A percentile compares a stretch with the other conserved stretches of the same genome.
Conservation (phyloP, 2,888 invertebrate species). For the Leucoma salicis region DNA sequence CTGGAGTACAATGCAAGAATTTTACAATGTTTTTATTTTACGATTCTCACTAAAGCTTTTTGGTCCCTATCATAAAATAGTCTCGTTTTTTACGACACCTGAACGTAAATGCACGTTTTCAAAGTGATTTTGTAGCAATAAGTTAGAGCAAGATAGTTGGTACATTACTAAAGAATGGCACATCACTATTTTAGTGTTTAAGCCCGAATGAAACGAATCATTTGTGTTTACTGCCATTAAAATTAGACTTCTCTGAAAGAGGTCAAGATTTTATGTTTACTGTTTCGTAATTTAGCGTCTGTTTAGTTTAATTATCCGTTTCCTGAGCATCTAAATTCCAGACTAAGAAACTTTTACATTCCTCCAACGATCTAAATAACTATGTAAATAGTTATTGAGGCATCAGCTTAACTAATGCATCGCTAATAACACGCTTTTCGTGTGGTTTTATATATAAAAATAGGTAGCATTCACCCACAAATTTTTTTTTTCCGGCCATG, state of each 20-base stretch:
- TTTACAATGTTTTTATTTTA: constrained; percentile 75
- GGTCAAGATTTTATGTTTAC: constrained; percentile 27
- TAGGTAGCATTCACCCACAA: no score
- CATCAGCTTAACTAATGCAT: no score
- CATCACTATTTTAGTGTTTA: background rate
- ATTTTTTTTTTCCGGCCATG: no score
- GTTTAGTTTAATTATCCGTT: constrained; percentile 14
- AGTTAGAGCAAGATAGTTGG: constrained; percentile 32
- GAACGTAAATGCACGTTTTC: constrained; percentile 52
- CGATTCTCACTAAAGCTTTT: constrained; percentile 71
- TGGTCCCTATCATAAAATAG: constrained; percentile 68
- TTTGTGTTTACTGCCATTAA: constrained; percentile 36
- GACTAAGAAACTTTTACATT: no score
- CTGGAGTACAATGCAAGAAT: constrained; percentile 66
- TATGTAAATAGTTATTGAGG: no score
- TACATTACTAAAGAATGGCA: constrained; percentile 17
- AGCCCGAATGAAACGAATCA: constrained; percentile 10
- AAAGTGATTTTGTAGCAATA: constrained; percentile 60
- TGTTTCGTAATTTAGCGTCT: constrained; percentile 16
- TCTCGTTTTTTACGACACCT: constrained; percentile 67
- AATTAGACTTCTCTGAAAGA: constrained; percentile 34
- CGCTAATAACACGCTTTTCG: no score
- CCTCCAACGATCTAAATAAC: no score
- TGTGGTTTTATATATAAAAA: no score
- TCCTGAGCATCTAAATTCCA: constrained; percentile 1